Base-by-base conservation (phyloP, 92 coral and sea anemone genomes). In the Parazoanthus atlanticus region DNA sequence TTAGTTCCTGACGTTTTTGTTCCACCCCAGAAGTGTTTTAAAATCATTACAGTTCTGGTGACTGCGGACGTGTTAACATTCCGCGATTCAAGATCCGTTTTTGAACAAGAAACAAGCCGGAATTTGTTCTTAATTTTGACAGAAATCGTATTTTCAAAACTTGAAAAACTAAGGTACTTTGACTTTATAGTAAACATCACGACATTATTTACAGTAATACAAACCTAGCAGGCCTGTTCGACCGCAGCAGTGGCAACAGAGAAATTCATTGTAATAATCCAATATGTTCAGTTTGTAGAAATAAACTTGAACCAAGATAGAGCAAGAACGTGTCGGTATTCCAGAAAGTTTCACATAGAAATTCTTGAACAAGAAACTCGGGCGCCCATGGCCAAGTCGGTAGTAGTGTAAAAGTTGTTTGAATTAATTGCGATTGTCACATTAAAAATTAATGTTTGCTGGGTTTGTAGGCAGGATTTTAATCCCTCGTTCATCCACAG, bases 391-490 rank as follows among this genome's bases (percentile, higher is more conserved):
- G 58, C 19, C 58, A 52, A 52, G 58, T 52, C 19, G 17, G 58
- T 52, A 52, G 26, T 61, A 19, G 28, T 61, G 69, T 21, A 61
- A 10, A 61, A 4, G 69, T 21, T 72, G 31, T 38, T 43, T 26
- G n/a, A 65, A 30, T 65, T 78, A 33, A 43, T 41, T 26, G 34
- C 38, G 29, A 17, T 61, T 16, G 86, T 34, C 8, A n/a, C 32
- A 82, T 82, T 82, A 82, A 82, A 82, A 64, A 25, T 64, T 82
- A 61, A 82, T 67, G 75, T 65, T 34, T 21, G 52, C 54, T 65
- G 86, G 75, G 23, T 82, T 82, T 46, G 31, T 31, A 61, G 52
- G 76, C 75, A 61, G 73, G 26, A 31, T 72, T 82, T 65, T 65
- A 61, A 82, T 65, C 31, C 75, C 29, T 31, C 46, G 23, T 61